Percentiles rank a stretch among this genome's conserved stretches.
Conservation (phyloP, 2,797 vertebrate species). For the Nannoperca obscura region DNA sequence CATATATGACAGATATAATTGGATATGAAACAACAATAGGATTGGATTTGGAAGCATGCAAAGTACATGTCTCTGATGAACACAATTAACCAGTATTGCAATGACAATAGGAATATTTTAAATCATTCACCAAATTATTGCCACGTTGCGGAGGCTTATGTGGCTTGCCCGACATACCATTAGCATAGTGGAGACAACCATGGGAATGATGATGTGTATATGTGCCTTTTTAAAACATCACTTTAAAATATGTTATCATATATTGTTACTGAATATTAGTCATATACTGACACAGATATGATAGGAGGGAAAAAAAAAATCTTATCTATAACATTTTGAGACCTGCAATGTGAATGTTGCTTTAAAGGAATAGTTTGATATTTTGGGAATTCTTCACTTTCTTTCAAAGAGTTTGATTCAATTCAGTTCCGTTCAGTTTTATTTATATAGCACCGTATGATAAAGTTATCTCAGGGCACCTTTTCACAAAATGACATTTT, state of each 20-base stretch:
- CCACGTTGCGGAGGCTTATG: background rate
- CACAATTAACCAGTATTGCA: background rate
- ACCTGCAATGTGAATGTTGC: background rate
- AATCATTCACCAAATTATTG: background rate
- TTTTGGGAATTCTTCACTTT: background rate
- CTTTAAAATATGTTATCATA: background rate
- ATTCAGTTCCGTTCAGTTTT: no score
- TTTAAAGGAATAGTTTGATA: background rate
- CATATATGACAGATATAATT: no score
- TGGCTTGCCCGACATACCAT: background rate
- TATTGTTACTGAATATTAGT: conserved; percentile 1
- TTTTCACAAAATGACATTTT: no score
- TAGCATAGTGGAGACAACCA: background rate
- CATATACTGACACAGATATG: conserved; percentile 5
- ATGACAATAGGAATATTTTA: background rate
- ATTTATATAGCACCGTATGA: no score
- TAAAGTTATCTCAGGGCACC: no score
- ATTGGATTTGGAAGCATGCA: conserved; percentile 15
- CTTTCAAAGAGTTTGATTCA: background rate
- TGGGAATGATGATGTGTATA: no score
- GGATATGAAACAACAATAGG: background rate
- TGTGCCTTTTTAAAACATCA: background rate
- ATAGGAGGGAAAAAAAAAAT: background rate
- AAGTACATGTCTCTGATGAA: background rate
- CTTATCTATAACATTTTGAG: background rate